These are phyloP conservation scores for Parochlus steinenii DNA, from an alignment of 2,888 invertebrate species.

Conservation along the genomic window DNA sequence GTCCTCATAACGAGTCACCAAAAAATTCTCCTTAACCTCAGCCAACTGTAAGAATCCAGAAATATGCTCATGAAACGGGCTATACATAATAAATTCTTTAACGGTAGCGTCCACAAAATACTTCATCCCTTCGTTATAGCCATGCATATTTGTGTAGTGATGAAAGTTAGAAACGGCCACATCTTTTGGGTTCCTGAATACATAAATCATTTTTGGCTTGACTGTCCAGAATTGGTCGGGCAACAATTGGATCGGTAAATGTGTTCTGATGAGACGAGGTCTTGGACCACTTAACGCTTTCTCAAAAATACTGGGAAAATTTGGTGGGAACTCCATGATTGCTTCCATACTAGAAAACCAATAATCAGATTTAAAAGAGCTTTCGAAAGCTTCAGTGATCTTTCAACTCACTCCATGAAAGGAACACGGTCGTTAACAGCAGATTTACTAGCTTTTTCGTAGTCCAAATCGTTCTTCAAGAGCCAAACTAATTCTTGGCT, in stretches of 20 bases:
- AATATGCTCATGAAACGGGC: conserved; percentile 26
- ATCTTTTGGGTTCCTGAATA: conserved; percentile 69
- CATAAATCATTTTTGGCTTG: conserved; percentile 39
- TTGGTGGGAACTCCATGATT: background rate
- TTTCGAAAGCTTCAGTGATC: background rate
- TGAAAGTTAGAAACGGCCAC: conserved; percentile 63
- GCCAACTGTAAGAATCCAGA: no score
- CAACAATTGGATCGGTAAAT: conserved; percentile 24
- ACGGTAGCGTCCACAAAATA: conserved; percentile 15
- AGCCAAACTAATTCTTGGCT: conserved; percentile 19
- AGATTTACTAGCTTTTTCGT: conserved; percentile 13
- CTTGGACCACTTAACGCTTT: conserved; percentile 16
- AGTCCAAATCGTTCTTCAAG: conserved; percentile 18
- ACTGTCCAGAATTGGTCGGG: conserved; percentile 25
- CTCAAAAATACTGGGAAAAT: conserved; percentile 17
- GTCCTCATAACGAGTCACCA: conserved; percentile 25
- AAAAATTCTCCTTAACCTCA: no score
- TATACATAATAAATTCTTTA: conserved; percentile 22
- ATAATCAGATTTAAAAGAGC: background rate
- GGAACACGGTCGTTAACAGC: conserved; percentile 8
- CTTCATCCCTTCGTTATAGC: conserved; percentile 15
- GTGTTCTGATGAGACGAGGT: conserved; percentile 25
- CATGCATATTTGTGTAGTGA: conserved; percentile 19
- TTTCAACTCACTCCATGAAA: conserved; percentile 5
- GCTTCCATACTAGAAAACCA: background rate